Base-by-base conservation (phyloP, 1,140 invertebrate genomes). In the Latrodectus geometricus region DNA sequence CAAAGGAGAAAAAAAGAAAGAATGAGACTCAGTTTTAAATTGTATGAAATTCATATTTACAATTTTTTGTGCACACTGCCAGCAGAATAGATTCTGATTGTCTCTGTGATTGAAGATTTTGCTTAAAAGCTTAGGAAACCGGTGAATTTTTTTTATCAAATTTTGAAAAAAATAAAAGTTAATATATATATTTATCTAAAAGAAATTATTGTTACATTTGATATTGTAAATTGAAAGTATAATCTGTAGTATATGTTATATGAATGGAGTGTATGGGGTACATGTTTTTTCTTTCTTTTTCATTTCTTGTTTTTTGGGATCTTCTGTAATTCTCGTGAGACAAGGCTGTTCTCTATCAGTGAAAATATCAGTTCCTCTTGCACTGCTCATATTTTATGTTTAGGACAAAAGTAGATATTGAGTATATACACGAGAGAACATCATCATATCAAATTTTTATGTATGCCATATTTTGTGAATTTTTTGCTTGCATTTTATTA, bases 381-480 rank as follows among this genome's bases (percentile, higher is more conserved):
- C 82, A 84, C 73, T 84, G 82, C 82, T 84, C 82, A 76, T 69
- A 23, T 70, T 75, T 75, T 84, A 56, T 84, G 82, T 84, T 84
- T 76, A 68, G 54, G n/a, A 83, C 35, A 35, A 68, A 66, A n/a
- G n/a, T n/a, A n/a, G n/a, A n/a, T n/a, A n/a, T n/a, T n/a, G n/a
- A n/a, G 61, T 72, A 84, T 49, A 72, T 50, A 20, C 35, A 20
- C 65, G 82, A 84, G 70, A 73, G 80, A 83, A 83, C 54, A 84
- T 50, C 75, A 75, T 48, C 82, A 84, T 84, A 84, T 84, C 82
- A 84, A 56, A 84, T 75, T 66, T 75, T 76, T 76, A 69, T 68
- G 82, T 76, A 65, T 84, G 82, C 82, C 82, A 76, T 84, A 84
- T 84, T 84, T 84, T 84, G 61, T 84, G 73, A 56, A n/a, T 49